Conservation (phyloP, 2,797 vertebrate species). For the Siniperca scherzeri region DNA sequence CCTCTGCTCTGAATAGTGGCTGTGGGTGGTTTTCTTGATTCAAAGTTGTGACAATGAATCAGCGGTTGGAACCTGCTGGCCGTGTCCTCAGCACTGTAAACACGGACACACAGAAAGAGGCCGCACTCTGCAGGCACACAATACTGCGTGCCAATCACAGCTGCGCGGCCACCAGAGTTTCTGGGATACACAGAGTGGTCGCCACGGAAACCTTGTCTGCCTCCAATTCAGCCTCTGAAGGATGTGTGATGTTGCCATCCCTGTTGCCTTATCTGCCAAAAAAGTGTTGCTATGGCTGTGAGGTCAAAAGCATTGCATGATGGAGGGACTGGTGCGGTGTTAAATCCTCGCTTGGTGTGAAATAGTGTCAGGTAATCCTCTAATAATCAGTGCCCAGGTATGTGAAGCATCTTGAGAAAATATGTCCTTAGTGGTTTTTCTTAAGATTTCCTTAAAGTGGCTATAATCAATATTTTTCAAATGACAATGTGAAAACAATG, state of each 20-base stretch:
- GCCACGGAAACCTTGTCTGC: conserved; percentile 57
- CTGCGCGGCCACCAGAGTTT: conserved; percentile 41
- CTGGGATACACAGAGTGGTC: conserved; percentile 64
- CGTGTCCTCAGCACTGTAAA: conserved; percentile 50
- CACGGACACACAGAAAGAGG: conserved; percentile 45
- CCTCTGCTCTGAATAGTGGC: conserved; percentile 30
- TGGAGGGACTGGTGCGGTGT: neutral
- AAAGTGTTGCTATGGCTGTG: conserved; percentile 21
- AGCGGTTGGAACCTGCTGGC: conserved; percentile 55
- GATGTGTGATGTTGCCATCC: conserved; percentile 41
- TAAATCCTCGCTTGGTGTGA: neutral
- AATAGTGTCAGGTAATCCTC: neutral
- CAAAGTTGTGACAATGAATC: conserved; percentile 48
- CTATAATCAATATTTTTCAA: neutral
- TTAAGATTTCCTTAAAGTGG: neutral
- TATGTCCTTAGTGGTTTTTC: neutral
- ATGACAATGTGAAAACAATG: neutral
- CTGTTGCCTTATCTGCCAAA: conserved; percentile 14
- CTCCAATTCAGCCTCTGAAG: conserved; percentile 45
- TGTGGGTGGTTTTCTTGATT: conserved; percentile 39
- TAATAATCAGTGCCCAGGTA: neutral
- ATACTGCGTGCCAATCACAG: conserved; percentile 61
- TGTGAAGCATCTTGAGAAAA: neutral
- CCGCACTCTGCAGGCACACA: conserved; percentile 48
- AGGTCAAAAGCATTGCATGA: conserved; percentile 6